Base-by-base conservation (phyloP, 2,113 vertebrate species). In the Alethe diademata region DNA sequence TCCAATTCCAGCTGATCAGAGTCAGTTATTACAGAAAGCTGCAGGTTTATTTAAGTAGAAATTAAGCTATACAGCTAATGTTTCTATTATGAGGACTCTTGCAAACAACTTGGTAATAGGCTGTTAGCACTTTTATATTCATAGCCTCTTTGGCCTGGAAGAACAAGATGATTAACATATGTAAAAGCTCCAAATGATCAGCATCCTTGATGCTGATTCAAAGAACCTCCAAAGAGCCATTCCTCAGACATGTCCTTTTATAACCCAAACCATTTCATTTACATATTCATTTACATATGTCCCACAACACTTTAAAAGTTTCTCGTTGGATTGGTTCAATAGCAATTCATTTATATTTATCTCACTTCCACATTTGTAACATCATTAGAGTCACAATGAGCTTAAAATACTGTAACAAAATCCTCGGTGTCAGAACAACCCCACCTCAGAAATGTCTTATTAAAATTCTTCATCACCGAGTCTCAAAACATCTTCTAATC, bases 401-500 rank as follows among this genome's bases (percentile, higher is more conserved):
- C 74, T 95, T 76, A 86, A 96, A 96, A 92, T 79, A 86, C 82
- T 88, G 90, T 92, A 94, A 95, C 92, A 86, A 92, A 97, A 95
- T 95, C 91, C 95, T 92, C n/a, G 43, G 94, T 92, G 94, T 91
- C 28, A 3, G 72, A 95, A 66, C 60, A 88, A 61, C 79, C 92
- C 92, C 91, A 97, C 94, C 94, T 97, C 88, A 90, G 75, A 90
- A 93, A 96, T 62, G 56, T 92, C 94, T 93, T 93, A 95, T 96
- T 95, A 95, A 94, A 96, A 96, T 96, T 94, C 94, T 83, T 92
- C 94, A 88, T 93, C 95, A 88, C 75, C 54, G 82, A 70, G 91
- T 86, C 92, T 97, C 94, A 96, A 95, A 97, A 96, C 94, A 96
- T 95, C 94, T 97, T 93, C 79, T 96, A 95, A 96, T 96, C 96